Evolutionary conservation across 2,113 vertebrate species (phyloP).

Genomic region (Motacilla tschutschensis): DNA sequence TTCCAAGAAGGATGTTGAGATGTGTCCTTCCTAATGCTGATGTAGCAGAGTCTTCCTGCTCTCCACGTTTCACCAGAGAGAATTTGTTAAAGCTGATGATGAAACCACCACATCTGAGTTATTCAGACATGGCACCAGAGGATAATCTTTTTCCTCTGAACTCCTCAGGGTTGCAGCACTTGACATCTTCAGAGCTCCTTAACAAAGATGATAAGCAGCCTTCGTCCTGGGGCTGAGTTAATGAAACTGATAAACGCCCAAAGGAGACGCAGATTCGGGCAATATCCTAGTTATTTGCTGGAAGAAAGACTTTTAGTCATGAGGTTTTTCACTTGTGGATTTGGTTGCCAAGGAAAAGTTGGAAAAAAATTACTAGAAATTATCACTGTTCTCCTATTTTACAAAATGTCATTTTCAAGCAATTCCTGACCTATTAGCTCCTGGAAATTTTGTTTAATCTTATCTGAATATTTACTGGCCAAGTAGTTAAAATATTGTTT

Average conservation of each 20-base stretch:
- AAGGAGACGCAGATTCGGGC: rapidly evolving
- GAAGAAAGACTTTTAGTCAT: not conserved
- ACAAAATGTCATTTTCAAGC: not conserved
- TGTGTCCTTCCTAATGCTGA: not conserved
- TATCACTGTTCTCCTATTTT: not conserved
- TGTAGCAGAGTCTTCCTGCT: not conserved
- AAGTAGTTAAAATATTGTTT: not conserved
- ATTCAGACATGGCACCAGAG: not conserved
- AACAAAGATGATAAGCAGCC: not conserved
- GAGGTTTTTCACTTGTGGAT: not conserved
- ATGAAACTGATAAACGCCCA: not conserved
- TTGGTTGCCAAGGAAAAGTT: not conserved
- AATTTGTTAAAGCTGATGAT: not conserved
- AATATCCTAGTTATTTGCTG: not conserved
- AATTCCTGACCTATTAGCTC: not conserved
- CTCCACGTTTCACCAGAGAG: not conserved
- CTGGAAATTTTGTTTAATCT: not conserved
- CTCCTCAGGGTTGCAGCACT: not conserved
- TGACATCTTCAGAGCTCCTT: not conserved
- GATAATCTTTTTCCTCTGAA: not conserved
- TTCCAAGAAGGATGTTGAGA: rapidly evolving
- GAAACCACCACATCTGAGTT: not conserved
- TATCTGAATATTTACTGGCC: not conserved
- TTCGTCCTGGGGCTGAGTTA: not conserved
- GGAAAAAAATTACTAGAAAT: not conserved